phyloP scores from a whole-genome alignment of 1,140 invertebrate species.

The Rhopalosiphum padi region DNA sequence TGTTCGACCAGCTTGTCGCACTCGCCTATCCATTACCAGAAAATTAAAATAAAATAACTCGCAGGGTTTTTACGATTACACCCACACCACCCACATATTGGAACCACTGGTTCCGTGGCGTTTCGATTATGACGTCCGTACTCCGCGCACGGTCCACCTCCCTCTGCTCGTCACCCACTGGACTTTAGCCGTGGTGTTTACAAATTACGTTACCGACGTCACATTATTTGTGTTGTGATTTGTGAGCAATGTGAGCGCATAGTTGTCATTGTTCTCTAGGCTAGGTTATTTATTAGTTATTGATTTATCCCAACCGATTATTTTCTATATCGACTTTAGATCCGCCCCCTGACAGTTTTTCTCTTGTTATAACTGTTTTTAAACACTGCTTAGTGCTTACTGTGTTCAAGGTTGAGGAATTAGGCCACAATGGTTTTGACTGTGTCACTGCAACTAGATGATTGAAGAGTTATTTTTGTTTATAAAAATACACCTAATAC shows the following conservation, averaged over 20 bases:
- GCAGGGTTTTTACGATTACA: background rate
- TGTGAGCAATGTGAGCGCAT: background rate
- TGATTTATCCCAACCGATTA: background rate
- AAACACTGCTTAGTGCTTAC: background rate
- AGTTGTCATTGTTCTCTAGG: background rate
- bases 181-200: background rate
- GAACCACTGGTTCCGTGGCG: background rate
- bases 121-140: background rate
- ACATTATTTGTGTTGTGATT: background rate
- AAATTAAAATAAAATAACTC: background rate
- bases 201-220: background rate
- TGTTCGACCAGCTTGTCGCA: background rate
- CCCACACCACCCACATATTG: background rate
- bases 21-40: background rate
- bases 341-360: background rate
- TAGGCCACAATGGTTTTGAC: background rate
- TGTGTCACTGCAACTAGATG: background rate
- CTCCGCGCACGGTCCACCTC: background rate
- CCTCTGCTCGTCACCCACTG: background rate
- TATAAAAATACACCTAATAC: background rate
- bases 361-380: background rate
- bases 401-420: background rate
- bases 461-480: conserved; percentile 15
- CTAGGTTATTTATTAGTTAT: background rate
- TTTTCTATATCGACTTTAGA: background rate